phyloP scores from a whole-genome alignment of 2,888 invertebrate genomes.

The Cactoblastis cactorum region DNA sequence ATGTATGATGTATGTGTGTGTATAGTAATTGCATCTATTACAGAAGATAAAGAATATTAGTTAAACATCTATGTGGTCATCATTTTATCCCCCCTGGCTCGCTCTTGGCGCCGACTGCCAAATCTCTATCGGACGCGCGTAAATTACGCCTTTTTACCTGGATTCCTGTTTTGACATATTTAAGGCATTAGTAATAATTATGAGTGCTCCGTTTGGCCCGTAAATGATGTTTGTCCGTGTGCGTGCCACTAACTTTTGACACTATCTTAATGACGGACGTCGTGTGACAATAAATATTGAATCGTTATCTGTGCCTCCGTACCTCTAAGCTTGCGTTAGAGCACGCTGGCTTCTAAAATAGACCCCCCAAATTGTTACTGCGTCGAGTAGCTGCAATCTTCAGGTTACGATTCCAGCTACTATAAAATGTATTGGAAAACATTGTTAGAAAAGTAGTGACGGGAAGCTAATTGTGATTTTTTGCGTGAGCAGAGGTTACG shows the following conservation, averaged over 20 bases:
- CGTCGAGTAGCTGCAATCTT: conserved; percentile 13
- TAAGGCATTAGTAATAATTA: conserved; percentile 80
- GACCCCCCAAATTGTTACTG: conserved; percentile 63
- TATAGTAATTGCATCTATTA: too few relatives aligned
- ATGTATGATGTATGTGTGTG: too few relatives aligned
- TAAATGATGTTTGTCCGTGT: conserved; percentile 56
- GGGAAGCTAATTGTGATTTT: conserved; percentile 56
- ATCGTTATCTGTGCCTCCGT: conserved; percentile 61
- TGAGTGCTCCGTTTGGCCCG: conserved; percentile 67
- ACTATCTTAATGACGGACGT: conserved; percentile 78
- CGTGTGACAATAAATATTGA: conserved; percentile 77
- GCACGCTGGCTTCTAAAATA: conserved; percentile 61
- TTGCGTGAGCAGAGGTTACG: conserved; percentile 53
- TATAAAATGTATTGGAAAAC: conserved; percentile 19
- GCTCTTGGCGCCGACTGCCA: conserved; percentile 76
- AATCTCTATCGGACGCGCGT: conserved; percentile 78
- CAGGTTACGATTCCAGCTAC: conserved; percentile 18
- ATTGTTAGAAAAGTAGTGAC: conserved; percentile 27
- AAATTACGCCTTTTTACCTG: conserved; percentile 80
- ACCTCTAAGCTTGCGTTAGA: conserved; percentile 61
- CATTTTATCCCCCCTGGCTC: conserved; percentile 24
- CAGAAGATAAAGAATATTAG: neutral
- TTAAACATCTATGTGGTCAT: neutral
- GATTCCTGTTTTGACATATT: conserved; percentile 80
- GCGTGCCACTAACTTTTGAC: conserved; percentile 73